Percentiles rank a stretch among this genome's conserved stretches.
These are phyloP conservation scores for Platyrinchus mystaceus DNA, from an alignment of 2,797 vertebrate genomes.

Conservation along the genomic window DNA sequence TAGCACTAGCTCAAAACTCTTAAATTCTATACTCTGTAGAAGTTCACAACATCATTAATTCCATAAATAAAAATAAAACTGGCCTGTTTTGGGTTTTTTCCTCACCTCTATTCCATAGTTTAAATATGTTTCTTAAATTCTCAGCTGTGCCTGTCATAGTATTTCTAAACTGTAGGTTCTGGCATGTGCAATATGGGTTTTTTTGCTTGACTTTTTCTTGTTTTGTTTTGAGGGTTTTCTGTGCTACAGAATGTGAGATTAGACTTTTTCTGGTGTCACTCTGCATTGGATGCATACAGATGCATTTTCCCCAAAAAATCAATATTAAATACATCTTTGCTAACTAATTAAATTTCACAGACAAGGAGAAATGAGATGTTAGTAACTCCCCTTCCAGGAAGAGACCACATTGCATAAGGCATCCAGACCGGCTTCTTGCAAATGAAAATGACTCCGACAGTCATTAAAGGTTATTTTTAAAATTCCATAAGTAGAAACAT, in stretches of 20 bases:
- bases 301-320: neutral
- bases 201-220: neutral
- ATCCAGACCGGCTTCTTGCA: neutral
- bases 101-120: neutral
- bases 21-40: neutral
- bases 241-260: neutral
- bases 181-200: neutral
- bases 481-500: neutral
- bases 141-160: neutral
- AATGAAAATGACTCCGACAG: neutral
- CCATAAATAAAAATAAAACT: neutral
- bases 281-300: neutral
- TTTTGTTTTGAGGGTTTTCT: neutral
- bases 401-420: neutral
- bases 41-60: neutral
- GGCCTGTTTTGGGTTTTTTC: neutral
- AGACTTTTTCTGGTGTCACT: neutral
- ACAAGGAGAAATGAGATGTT: neutral
- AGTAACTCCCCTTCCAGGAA: neutral
- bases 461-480: neutral
- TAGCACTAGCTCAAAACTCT: neutral
- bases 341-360: neutral
- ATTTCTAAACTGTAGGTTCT: neutral
- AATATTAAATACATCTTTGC: neutral
- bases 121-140: neutral